Evolutionary conservation across 1,140 invertebrate species (phyloP).

Genomic region (Trachelipus rathkii): DNA sequence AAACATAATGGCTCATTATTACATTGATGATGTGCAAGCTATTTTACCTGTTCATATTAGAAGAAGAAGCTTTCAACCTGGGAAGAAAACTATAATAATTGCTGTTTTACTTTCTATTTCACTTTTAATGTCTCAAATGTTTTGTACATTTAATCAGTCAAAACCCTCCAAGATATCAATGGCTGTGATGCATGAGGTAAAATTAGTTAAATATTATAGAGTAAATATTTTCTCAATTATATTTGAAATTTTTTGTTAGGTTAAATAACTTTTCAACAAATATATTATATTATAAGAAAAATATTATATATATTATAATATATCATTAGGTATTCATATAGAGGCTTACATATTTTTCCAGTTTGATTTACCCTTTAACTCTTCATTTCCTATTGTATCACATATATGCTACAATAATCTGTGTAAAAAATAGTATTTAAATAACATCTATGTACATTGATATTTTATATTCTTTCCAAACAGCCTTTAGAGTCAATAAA

Average conservation of each 20-base stretch:
- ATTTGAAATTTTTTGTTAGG: background rate
- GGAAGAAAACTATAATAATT: slow-evolving; percentile 32
- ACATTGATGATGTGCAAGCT: slow-evolving; percentile 17
- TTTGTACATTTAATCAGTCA: slow-evolving; percentile 29
- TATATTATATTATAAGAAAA: too few species aligned
- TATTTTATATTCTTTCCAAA: background rate
- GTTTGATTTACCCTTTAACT: too few species aligned
- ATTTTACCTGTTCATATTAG: slow-evolving; percentile 25
- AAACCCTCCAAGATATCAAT: slow-evolving; percentile 29
- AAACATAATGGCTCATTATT: background rate
- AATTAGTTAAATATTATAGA: background rate
- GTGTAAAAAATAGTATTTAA: background rate
- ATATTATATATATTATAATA: too few species aligned
- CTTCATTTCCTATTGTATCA: background rate
- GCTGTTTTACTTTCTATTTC: slow-evolving; percentile 32
- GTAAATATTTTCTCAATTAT: background rate
- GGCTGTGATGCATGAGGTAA: slow-evolving; percentile 30
- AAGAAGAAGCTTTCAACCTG: slow-evolving; percentile 30
- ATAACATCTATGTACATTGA: background rate
- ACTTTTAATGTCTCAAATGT: slow-evolving; percentile 34
- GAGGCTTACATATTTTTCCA: background rate
- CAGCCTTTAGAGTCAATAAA: slow-evolving; percentile 33
- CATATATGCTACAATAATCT: background rate
- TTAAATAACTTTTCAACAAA: too few species aligned
- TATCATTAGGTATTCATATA: too few species aligned